Base-by-base conservation (phyloP, 2,113 vertebrate species). In the Clinocottus analis region DNA sequence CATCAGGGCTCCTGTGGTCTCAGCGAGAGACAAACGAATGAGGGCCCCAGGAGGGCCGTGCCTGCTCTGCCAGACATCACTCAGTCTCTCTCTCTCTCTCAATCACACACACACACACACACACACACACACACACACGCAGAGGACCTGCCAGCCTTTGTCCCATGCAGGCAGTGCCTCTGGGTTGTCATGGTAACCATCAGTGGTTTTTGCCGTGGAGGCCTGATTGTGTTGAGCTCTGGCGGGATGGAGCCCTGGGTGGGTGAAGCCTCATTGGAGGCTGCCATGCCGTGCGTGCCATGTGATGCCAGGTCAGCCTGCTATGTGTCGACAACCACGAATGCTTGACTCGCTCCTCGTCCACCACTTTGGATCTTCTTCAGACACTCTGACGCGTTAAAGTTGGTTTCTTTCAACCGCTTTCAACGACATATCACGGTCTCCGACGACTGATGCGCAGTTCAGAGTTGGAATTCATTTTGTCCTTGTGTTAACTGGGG, bases 161-260 rank as follows among this genome's bases (percentile, higher is more conserved):
- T 97, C 95, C 94, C 92, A 93, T 92, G 88, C 94, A 96, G 95
- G 94, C 94, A 94, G 92, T 90, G 94, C 95, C 95, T 94, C 92
- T 91, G 93, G 94, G 96, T 97, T 97, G 96, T 96, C 96, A 97
- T 97, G 95, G 96, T 93, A 97, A 97, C 96, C 94, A 92, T 91
- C 92, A 94, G 90, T 85, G 55, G 60, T 94, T 94, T 94, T 87
- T 92, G 93, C 95, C 93, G 90, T 91, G 91, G 92, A 94, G 94
- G 93, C 94, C 96, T 95, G 96, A 96, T 94, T 96, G 95, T 95
- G 93, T 95, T 93, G 95, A 94, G 96, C 93, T 95, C 93, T 88
- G 92, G 91, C 49, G 45, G 82, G 91, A 90, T 90, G 83, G 72
- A 90, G 82, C 79, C 53, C 81, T 73, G 76, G 83, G 79, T 80